These are phyloP conservation scores for Danio kyathit DNA, from an alignment of 2,797 vertebrate genomes.

Conservation along the genomic window DNA sequence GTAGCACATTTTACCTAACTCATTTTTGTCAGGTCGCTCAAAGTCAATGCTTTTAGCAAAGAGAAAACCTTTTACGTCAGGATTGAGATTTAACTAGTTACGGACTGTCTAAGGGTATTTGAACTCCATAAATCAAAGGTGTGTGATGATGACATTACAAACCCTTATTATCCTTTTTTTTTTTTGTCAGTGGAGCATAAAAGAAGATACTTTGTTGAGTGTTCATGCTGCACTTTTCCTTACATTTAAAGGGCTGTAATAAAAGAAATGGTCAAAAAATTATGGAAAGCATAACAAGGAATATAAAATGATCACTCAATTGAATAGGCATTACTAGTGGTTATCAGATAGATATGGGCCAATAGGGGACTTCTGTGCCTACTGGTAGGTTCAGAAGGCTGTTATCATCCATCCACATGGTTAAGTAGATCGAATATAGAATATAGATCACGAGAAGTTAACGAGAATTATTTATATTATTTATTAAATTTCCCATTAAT, in stretches of 20 bases:
- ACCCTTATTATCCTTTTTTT: background rate
- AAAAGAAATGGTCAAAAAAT: background rate
- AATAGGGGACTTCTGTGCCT: too few species aligned
- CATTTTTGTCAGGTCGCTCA: conserved; percentile 24
- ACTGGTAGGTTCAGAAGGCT: too few species aligned
- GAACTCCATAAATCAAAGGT: background rate
- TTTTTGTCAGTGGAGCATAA: background rate
- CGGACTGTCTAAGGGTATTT: background rate
- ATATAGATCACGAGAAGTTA: too few species aligned
- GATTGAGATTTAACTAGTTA: conserved; percentile 9
- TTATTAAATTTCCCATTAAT: too few species aligned
- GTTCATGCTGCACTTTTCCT: background rate
- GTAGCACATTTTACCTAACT: conserved; percentile 3
- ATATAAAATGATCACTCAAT: too few species aligned
- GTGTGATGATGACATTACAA: background rate
- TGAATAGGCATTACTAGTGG: too few species aligned
- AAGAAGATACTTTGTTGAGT: background rate
- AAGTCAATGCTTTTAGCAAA: background rate
- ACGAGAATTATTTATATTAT: too few species aligned
- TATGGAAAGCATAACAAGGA: background rate
- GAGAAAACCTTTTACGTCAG: background rate
- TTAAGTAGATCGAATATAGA: too few species aligned
- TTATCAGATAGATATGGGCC: too few species aligned
- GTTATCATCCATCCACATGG: too few species aligned
- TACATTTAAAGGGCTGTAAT: background rate